These are phyloP conservation scores for Anhinga anhinga DNA, from an alignment of 2,113 vertebrate genomes.

Conservation along the genomic window DNA sequence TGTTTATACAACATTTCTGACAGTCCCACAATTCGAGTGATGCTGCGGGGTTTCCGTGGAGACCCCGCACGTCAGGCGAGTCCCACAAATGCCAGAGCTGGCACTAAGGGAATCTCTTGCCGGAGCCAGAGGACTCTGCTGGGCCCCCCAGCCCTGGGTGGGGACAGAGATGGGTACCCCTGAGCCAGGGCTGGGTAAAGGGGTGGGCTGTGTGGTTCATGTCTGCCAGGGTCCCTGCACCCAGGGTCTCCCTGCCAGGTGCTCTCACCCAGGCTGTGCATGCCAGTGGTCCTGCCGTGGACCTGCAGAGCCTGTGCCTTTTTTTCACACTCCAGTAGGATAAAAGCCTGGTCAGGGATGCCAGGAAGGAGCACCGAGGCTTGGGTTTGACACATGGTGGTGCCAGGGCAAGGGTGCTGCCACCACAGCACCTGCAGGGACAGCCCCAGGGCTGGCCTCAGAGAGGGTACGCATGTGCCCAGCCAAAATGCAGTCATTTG, in stretches of 20 bases:
- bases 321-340: background rate
- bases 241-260: background rate
- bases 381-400: background rate
- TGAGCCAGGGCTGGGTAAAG: background rate
- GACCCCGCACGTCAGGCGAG: constrained; percentile 8
- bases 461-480: background rate
- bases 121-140: background rate
- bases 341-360: background rate
- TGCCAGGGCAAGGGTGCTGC: background rate
- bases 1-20: constrained; percentile 64
- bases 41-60: constrained; percentile 59
- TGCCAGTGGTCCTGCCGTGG: background rate
- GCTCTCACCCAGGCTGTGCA: background rate
- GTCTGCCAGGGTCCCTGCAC: background rate
- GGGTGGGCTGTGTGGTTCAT: background rate
- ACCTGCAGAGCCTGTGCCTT: background rate
- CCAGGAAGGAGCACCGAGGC: background rate
- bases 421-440: background rate
- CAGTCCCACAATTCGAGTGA: constrained; percentile 9
- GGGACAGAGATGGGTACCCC: background rate
- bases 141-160: background rate
- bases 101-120: constrained; percentile 18
- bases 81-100: constrained; percentile 9
- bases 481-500: background rate
- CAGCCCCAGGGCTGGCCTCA: background rate